A percentile compares a stretch with the other conserved stretches of the same genome.
phyloP scores from a whole-genome alignment of 2,113 vertebrate genomes.

The Tychaedon coryphoeus region DNA sequence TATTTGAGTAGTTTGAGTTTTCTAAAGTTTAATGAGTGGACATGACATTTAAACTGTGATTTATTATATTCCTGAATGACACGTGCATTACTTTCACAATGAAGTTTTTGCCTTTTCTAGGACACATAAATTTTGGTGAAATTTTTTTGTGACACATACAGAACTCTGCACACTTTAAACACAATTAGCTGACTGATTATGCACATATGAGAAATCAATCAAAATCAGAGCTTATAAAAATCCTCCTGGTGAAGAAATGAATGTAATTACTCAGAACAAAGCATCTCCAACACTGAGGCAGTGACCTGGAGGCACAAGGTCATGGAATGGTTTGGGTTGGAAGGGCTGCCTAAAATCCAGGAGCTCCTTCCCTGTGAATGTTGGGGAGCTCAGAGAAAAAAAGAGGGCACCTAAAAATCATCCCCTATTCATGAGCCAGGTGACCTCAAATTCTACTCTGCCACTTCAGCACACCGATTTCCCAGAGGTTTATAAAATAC shows the following conservation, averaged over 20 bases:
- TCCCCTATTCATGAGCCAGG: not conserved
- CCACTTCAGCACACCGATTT: not conserved
- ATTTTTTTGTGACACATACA: not conserved
- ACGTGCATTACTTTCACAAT: not conserved
- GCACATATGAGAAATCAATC: not conserved
- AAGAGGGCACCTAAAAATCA: rapidly evolving
- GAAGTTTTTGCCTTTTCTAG: not conserved
- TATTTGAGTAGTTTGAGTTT: not conserved
- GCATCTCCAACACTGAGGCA: not conserved
- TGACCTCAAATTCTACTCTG: not conserved
- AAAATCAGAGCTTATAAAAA: not conserved
- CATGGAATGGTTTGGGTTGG: not conserved
- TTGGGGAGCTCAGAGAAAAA: not conserved
- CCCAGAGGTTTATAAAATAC: not conserved
- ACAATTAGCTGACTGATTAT: not conserved
- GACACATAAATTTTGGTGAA: not conserved
- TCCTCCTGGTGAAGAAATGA: not conserved
- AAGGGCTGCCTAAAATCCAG: not conserved
- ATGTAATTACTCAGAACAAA: not conserved
- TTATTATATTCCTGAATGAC: not conserved
- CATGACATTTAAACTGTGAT: not conserved
- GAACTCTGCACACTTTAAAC: not conserved
- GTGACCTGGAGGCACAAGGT: not conserved
- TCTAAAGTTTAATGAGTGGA: not conserved
- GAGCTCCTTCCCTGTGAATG: not conserved